These are phyloP conservation scores for Atopsyche davidsoni DNA, from an alignment of 1,140 invertebrate species.

Conservation along the genomic window DNA sequence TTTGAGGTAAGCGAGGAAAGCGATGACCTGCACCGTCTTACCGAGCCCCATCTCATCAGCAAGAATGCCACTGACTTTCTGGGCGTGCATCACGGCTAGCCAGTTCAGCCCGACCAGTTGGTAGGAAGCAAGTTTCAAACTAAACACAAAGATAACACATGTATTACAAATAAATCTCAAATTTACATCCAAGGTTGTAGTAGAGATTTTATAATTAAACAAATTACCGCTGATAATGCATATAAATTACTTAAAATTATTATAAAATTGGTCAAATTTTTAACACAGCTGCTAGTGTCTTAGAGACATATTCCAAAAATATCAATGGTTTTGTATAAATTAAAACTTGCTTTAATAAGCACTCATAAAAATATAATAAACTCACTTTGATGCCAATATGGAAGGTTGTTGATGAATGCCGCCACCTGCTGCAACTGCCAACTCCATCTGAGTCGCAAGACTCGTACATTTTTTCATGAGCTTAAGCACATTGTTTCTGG, in stretches of 20 bases:
- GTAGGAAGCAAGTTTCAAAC: slow-evolving; percentile 73
- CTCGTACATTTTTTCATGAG: slow-evolving; percentile 72
- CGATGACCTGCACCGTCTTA: slow-evolving; percentile 86
- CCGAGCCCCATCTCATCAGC: slow-evolving; percentile 88
- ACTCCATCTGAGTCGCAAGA: slow-evolving; percentile 63
- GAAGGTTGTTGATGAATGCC: slow-evolving; percentile 62
- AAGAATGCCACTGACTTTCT: slow-evolving; percentile 89
- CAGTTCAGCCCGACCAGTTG: slow-evolving; percentile 94
- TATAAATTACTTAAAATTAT: too few species aligned
- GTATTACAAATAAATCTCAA: too few species aligned
- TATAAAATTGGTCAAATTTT: too few species aligned
- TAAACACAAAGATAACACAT: slow-evolving; percentile 32
- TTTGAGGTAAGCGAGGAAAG: slow-evolving; percentile 84
- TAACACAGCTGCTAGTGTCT: too few species aligned
- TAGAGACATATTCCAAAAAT: too few species aligned
- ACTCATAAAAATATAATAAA: slow-evolving; percentile 10
- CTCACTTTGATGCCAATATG: slow-evolving; percentile 50
- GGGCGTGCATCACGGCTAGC: slow-evolving; percentile 82
- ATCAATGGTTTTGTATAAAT: too few species aligned
- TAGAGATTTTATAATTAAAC: too few species aligned
- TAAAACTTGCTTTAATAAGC: too few species aligned
- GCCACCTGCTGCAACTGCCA: slow-evolving; percentile 63
- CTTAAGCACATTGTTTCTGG: slow-evolving; percentile 60
- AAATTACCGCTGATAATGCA: too few species aligned
- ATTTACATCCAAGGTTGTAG: too few species aligned